phyloP scores from a whole-genome alignment of 2,888 invertebrate genomes.

The Philonicus albiceps region DNA sequence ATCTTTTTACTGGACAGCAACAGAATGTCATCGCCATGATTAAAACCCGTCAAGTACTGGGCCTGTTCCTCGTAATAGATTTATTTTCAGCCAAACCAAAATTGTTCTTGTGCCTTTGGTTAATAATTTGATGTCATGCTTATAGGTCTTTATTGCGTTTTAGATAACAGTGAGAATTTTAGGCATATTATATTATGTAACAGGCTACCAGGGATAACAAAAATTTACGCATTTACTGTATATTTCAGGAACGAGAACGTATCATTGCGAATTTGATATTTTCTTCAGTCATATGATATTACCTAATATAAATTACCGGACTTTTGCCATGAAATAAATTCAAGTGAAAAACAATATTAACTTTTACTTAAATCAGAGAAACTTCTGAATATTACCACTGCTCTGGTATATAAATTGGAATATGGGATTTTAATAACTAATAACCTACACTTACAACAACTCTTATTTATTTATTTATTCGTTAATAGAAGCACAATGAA shows the following conservation, averaged over 20 bases:
- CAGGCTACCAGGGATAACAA: not conserved
- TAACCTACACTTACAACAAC: too few species aligned
- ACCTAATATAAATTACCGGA: too few species aligned
- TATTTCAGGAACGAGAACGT: not conserved
- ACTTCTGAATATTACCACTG: too few species aligned
- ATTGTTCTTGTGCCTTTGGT: not conserved
- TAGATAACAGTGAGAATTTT: not conserved
- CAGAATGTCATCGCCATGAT: constrained; percentile 6
- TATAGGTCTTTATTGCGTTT: not conserved
- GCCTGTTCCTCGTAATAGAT: not conserved
- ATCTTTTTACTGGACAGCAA: not conserved
- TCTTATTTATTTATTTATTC: too few species aligned
- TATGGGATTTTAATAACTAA: too few species aligned
- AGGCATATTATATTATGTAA: not conserved
- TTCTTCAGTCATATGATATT: not conserved
- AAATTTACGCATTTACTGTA: not conserved
- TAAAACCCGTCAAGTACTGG: not conserved
- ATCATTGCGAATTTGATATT: not conserved
- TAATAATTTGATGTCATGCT: not conserved
- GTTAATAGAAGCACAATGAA: too few species aligned
- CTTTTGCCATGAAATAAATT: too few species aligned
- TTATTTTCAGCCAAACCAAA: not conserved
- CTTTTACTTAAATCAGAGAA: too few species aligned
- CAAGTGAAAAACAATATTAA: too few species aligned
- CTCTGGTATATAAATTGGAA: too few species aligned